phyloP scores from a whole-genome alignment of 2,888 invertebrate species.

The Phrixothrix hirtus region DNA sequence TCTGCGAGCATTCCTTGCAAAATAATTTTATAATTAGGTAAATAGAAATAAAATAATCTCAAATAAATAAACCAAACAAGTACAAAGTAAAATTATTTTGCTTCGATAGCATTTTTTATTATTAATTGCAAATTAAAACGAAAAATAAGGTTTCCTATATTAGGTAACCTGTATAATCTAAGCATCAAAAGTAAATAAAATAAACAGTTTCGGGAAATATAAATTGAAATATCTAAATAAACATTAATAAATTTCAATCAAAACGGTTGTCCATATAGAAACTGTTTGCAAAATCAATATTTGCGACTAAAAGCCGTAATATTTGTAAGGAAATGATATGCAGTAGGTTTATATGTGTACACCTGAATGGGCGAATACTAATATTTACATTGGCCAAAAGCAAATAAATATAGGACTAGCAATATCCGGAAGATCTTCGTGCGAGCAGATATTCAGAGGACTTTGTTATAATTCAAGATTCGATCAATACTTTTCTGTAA shows the following conservation, averaged over 20 bases:
- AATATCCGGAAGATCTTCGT: slow-evolving; percentile 48
- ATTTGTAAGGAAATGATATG: slow-evolving; percentile 55
- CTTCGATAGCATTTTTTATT: background rate
- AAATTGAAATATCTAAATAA: slow-evolving; percentile 27
- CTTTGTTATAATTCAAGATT: no score
- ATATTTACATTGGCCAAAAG: slow-evolving; percentile 48
- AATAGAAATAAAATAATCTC: no score
- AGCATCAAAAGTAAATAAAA: background rate
- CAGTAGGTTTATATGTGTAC: slow-evolving; percentile 53
- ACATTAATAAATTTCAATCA: slow-evolving; percentile 28
- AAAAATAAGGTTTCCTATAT: no score
- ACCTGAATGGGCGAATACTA: slow-evolving; percentile 54
- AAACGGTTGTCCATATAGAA: slow-evolving; percentile 27
- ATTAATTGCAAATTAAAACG: background rate
- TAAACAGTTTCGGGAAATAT: background rate
- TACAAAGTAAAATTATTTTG: no score
- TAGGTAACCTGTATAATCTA: no score
- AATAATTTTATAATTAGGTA: no score
- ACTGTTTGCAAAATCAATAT: slow-evolving; percentile 48
- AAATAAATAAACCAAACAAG: no score
- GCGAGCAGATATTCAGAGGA: slow-evolving; percentile 4
- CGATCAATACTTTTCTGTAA: no score
- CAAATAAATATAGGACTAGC: slow-evolving; percentile 51
- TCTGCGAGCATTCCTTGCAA: no score
- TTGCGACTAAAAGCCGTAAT: slow-evolving; percentile 47